These are phyloP conservation scores for Drepanosiphum platanoidis DNA, from an alignment of 2,888 invertebrate genomes.

Conservation along the genomic window DNA sequence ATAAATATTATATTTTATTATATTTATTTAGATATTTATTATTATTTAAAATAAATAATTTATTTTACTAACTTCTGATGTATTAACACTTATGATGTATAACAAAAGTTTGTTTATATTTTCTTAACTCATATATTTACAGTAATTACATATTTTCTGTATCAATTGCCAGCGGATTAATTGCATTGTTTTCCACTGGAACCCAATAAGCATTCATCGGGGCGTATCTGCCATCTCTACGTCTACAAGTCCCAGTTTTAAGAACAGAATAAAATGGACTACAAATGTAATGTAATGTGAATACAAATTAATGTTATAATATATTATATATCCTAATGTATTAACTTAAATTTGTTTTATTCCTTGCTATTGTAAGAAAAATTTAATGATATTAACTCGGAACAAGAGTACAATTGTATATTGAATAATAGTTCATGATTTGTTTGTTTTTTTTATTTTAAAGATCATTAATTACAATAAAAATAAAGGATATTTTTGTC, in stretches of 20 bases:
- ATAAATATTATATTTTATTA: too few relatives aligned
- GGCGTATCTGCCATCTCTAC: not conserved
- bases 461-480: slow-evolving; percentile 33
- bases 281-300: slow-evolving; percentile 28
- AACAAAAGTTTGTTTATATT: slow-evolving; percentile 37
- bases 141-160: slow-evolving; percentile 93
- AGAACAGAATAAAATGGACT: slow-evolving; percentile 4
- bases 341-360: not conserved
- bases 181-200: slow-evolving; percentile 96
- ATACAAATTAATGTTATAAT: slow-evolving; percentile 26
- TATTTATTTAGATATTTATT: too few relatives aligned
- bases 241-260: not conserved
- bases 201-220: slow-evolving; percentile 71
- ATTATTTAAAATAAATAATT: too few relatives aligned
- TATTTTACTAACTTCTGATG: too few relatives aligned
- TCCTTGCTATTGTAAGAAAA: slow-evolving; percentile 13
- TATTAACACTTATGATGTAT: too few relatives aligned
- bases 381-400: not conserved
- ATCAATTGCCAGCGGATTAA: slow-evolving; percentile 85
- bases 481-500: not conserved
- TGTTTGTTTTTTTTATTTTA: slow-evolving; percentile 32
- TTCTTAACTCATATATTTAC: slow-evolving; percentile 66
- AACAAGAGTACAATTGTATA: slow-evolving; percentile 13
- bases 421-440: slow-evolving; percentile 9
- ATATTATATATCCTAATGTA: slow-evolving; percentile 43